phyloP scores from a whole-genome alignment of 2,113 vertebrate species.

The Elgaria multicarinata region DNA sequence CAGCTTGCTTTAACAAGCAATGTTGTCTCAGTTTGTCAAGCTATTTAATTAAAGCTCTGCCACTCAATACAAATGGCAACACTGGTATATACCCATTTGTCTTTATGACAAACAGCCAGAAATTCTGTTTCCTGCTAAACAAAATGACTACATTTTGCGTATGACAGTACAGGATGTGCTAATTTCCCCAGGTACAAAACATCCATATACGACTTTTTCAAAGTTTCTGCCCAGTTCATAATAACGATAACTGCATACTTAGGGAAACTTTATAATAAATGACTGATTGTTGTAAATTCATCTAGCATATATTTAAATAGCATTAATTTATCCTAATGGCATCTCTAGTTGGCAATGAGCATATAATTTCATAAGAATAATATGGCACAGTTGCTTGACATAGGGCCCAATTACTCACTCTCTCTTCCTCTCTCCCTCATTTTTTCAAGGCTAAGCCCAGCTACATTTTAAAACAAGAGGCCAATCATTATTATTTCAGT shows the following conservation, averaged over 20 bases:
- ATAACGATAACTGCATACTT: conserved; percentile 23
- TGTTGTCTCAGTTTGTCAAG: conserved; percentile 50
- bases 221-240: conserved; percentile 59
- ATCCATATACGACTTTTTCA: conserved; percentile 35
- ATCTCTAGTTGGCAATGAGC: conserved; percentile 62
- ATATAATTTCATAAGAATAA: conserved; percentile 57
- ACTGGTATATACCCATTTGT: conserved; percentile 21
- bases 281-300: conserved; percentile 62
- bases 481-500: conserved; percentile 54
- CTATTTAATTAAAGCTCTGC: conserved; percentile 67
- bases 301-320: conserved; percentile 42
- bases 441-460: conserved; percentile 50
- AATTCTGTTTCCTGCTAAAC: conserved; percentile 53
- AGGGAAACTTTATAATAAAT: conserved; percentile 51
- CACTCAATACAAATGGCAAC: conserved; percentile 17
- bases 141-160: conserved; percentile 52
- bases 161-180: conserved; percentile 16
- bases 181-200: conserved; percentile 28
- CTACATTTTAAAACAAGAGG: conserved; percentile 43
- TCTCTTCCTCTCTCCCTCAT: not conserved
- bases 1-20: conserved; percentile 64
- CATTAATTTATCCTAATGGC: conserved; percentile 64
- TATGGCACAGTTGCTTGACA: conserved; percentile 53
- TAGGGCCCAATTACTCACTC: conserved; percentile 42
- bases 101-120: conserved; percentile 18